Conservation (phyloP, 1,140 invertebrate species). For the Brachionus asplanchnoidis region DNA sequence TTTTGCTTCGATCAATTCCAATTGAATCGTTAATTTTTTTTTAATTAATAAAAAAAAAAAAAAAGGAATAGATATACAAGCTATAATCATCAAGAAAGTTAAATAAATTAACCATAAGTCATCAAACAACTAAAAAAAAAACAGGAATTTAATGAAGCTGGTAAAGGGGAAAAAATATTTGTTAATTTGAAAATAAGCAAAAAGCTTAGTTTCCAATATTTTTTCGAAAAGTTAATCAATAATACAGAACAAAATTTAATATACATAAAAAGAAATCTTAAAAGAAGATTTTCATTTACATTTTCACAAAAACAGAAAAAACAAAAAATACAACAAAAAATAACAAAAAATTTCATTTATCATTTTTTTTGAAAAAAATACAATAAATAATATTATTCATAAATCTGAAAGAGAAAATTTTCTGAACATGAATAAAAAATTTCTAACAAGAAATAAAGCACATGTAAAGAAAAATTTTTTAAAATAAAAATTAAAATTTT, state of each 20-base stretch:
- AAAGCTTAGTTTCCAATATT: background rate
- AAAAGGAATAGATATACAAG: background rate
- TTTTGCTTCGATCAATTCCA: background rate
- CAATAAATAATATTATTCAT: background rate
- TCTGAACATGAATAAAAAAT: background rate
- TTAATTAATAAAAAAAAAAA: background rate
- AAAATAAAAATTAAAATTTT: background rate
- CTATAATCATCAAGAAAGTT: background rate
- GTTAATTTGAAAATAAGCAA: background rate
- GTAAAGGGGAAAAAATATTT: background rate
- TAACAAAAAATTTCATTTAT: background rate
- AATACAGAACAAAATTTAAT: background rate
- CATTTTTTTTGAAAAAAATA: background rate
- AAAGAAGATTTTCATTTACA: background rate
- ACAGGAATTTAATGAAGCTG: background rate
- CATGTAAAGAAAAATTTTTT: background rate
- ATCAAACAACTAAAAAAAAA: background rate
- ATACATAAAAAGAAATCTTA: background rate
- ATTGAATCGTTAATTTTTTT: background rate
- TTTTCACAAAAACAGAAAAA: background rate
- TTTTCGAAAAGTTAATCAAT: background rate
- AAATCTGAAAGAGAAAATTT: background rate
- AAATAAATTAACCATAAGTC: slow-evolving; percentile 4
- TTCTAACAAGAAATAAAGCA: background rate
- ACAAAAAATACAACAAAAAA: background rate